Percentiles rank a stretch among this genome's conserved stretches.
phyloP scores from a whole-genome alignment of 2,797 vertebrate genomes.

The Novumbra hubbsi region DNA sequence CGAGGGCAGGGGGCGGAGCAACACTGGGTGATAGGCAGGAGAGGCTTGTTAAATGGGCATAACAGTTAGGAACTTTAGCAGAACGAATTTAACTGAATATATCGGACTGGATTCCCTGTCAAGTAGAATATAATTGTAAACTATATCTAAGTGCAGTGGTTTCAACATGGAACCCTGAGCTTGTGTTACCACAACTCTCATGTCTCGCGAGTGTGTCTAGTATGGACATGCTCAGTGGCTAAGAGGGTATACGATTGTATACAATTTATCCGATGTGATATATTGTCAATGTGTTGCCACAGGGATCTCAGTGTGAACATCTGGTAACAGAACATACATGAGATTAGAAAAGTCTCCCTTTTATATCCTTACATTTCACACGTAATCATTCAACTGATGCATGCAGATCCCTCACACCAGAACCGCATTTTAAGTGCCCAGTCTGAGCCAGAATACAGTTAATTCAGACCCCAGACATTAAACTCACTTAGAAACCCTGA shows the following conservation, averaged over 20 bases:
- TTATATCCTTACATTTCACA: conserved; percentile 57
- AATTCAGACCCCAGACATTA: conserved; percentile 28
- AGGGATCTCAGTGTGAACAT: conserved; percentile 75
- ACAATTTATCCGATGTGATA: conserved; percentile 20
- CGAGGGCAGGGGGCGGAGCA: conserved; percentile 14
- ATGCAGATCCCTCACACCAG: conserved; percentile 68
- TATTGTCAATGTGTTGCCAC: neutral
- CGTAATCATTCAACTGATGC: conserved; percentile 61
- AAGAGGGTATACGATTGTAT: conserved; percentile 2
- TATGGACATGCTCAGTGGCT: conserved; percentile 6
- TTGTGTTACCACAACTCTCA: conserved; percentile 6
- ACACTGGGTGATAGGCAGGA: conserved; percentile 19
- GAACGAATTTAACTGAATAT: conserved; percentile 1
- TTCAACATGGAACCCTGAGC: conserved; percentile 15
- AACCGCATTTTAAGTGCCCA: conserved; percentile 60
- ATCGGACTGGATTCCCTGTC: neutral
- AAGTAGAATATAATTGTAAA: neutral
- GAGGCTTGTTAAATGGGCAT: conserved; percentile 8
- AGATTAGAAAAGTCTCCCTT: conserved; percentile 68
- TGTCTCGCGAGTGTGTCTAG: neutral
- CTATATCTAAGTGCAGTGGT: neutral
- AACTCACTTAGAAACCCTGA: conserved; percentile 9
- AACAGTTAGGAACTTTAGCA: conserved; percentile 20
- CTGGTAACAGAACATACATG: conserved; percentile 81
- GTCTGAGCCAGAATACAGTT: conserved; percentile 73